Conservation (phyloP, 2,888 invertebrate species). For the Carterocephalus palaemon region DNA sequence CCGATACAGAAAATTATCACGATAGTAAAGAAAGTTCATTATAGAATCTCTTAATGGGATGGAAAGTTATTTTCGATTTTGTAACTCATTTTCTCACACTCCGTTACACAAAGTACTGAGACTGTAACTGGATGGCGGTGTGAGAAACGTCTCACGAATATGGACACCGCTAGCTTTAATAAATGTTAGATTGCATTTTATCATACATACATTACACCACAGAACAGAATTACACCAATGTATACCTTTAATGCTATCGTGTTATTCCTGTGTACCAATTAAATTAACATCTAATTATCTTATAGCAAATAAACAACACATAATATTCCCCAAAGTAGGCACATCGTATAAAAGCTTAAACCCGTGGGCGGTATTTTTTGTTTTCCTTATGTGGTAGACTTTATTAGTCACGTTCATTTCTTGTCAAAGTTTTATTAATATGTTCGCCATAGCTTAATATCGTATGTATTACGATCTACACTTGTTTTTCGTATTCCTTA, state of each 20-base stretch:
- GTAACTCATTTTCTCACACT: conserved; percentile 57
- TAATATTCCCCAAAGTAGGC: conserved; percentile 11
- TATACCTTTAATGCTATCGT: not conserved
- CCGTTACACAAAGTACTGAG: conserved; percentile 29
- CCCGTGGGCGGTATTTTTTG: conserved; percentile 13
- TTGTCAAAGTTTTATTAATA: conserved; percentile 8
- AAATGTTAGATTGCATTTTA: conserved; percentile 38
- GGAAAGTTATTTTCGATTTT: conserved; percentile 37
- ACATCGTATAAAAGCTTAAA: conserved; percentile 10
- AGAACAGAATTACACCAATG: too few species aligned
- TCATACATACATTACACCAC: too few species aligned
- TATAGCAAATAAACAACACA: conserved; percentile 1
- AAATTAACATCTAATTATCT: not conserved
- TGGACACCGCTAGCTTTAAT: conserved; percentile 47
- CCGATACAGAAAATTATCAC: conserved; percentile 9
- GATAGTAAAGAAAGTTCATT: conserved; percentile 17
- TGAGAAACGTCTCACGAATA: conserved; percentile 65
- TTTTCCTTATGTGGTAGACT: conserved; percentile 12
- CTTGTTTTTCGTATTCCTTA: too few species aligned
- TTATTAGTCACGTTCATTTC: conserved; percentile 20
- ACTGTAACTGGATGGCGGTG: conserved; percentile 66
- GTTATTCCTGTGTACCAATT: too few species aligned
- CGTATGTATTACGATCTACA: too few species aligned
- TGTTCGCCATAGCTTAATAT: conserved; percentile 7
- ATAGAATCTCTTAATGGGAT: conserved; percentile 31